Conservation (phyloP, 2,888 invertebrate species). For the Synergus gifuensis region DNA sequence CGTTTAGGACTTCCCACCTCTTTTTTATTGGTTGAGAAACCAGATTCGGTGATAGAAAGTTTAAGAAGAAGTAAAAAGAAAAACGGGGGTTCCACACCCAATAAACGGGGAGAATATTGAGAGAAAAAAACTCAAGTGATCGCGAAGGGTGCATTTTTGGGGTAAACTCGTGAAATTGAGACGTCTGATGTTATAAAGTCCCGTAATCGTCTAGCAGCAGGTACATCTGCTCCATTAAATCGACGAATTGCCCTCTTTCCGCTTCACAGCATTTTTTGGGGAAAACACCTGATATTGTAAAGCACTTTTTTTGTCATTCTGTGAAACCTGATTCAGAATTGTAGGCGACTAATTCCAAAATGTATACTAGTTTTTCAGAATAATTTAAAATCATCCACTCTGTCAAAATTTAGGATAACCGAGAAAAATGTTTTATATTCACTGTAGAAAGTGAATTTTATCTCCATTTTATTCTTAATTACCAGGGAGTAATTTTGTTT, state of each 20-base stretch:
- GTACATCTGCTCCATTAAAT: conserved; percentile 70
- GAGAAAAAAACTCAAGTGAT: conserved; percentile 47
- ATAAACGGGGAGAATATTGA: conserved; percentile 39
- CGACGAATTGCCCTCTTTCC: conserved; percentile 53
- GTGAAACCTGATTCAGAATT: background rate
- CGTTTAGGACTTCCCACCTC: conserved; percentile 28
- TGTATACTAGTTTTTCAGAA: background rate
- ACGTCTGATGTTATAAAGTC: conserved; percentile 73
- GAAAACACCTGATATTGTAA: conserved; percentile 34
- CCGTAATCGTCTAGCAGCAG: conserved; percentile 74
- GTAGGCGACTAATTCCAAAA: background rate
- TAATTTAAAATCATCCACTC: background rate
- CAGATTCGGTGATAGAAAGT: conserved; percentile 11
- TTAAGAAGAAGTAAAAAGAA: conserved; percentile 16
- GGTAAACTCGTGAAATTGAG: conserved; percentile 74
- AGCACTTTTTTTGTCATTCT: background rate
- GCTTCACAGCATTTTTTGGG: conserved; percentile 48
- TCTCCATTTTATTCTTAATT: no score
- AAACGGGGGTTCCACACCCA: conserved; percentile 18
- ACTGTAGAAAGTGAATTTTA: no score
- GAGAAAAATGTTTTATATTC: no score
- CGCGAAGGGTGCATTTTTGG: conserved; percentile 44
- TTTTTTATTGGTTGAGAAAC: conserved; percentile 28
- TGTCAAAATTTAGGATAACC: no score
- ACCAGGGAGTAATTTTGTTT: no score